phyloP scores from a whole-genome alignment of 2,113 vertebrate species.

The Rattus norvegicus region DNA sequence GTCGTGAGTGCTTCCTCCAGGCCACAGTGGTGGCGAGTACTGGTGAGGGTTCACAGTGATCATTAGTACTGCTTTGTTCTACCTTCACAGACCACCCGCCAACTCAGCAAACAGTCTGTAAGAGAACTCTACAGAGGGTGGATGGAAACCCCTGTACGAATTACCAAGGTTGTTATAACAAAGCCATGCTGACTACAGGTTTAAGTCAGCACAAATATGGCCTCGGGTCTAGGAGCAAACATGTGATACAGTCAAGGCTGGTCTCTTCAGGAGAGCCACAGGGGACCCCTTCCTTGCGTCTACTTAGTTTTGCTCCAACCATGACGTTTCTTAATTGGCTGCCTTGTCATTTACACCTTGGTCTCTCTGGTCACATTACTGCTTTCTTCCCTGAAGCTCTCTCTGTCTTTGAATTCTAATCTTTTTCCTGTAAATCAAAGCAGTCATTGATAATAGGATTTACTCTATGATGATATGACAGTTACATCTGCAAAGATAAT shows the following conservation, averaged over 20 bases:
- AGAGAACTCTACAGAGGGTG: neutral
- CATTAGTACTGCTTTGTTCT: neutral
- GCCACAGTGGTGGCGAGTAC: too few relatives aligned
- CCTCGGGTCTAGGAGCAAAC: neutral
- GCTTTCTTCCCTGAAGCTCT: neutral
- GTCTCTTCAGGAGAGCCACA: neutral
- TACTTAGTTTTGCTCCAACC: neutral
- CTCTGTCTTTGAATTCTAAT: neutral
- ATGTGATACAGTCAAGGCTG: neutral
- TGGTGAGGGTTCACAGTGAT: too few relatives aligned
- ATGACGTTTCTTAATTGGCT: neutral
- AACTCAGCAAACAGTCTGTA: neutral
- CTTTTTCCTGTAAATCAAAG: neutral
- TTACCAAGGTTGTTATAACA: neutral
- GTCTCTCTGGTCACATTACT: neutral
- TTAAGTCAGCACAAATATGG: neutral
- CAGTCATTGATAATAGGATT: neutral
- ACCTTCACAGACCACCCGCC: neutral
- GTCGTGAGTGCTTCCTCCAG: too few relatives aligned
- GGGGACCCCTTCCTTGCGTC: neutral
- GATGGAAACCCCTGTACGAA: too few relatives aligned
- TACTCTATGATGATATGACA: neutral
- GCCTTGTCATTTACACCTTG: neutral
- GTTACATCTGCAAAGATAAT: neutral
- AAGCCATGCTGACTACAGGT: neutral